phyloP scores from a whole-genome alignment of 92 coral and sea anemone species.

The Bergia sp. region DNA sequence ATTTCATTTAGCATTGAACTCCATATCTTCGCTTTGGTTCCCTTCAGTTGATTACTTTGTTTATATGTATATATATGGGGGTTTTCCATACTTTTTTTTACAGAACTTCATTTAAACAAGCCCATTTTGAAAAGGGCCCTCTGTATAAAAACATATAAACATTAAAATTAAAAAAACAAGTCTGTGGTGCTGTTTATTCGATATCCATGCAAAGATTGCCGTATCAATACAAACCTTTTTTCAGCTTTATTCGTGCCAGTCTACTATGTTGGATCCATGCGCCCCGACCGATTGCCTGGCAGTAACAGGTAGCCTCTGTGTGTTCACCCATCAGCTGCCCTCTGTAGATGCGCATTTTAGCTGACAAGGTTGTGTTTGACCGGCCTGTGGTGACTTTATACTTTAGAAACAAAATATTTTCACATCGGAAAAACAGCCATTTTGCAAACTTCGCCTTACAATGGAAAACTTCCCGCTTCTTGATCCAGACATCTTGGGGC shows the following conservation, averaged over 20 bases:
- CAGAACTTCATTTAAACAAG: too few species aligned
- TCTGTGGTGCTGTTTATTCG: neutral
- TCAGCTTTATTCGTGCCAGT: constrained; percentile 16
- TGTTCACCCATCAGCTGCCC: neutral
- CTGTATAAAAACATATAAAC: too few species aligned
- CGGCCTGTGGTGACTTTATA: neutral
- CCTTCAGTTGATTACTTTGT: too few species aligned
- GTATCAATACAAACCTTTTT: neutral
- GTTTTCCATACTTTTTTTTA: too few species aligned
- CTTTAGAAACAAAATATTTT: neutral
- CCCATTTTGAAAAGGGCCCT: too few species aligned
- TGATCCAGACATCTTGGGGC: constrained; percentile 9
- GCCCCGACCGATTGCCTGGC: constrained; percentile 31
- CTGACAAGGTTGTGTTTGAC: neutral
- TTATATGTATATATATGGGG: too few species aligned
- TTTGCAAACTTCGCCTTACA: constrained; percentile 18
- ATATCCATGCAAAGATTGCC: neutral
- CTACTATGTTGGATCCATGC: constrained; percentile 24
- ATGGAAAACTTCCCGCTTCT: neutral
- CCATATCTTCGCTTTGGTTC: too few species aligned
- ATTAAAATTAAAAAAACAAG: too few species aligned
- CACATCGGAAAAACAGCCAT: constrained; percentile 25
- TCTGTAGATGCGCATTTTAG: constrained; percentile 29
- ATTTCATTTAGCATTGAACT: too few species aligned
- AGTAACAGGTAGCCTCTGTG: constrained; percentile 30